Evolutionary conservation across 1,140 invertebrate genomes (phyloP).

Genomic region (Holotrichia oblita): DNA sequence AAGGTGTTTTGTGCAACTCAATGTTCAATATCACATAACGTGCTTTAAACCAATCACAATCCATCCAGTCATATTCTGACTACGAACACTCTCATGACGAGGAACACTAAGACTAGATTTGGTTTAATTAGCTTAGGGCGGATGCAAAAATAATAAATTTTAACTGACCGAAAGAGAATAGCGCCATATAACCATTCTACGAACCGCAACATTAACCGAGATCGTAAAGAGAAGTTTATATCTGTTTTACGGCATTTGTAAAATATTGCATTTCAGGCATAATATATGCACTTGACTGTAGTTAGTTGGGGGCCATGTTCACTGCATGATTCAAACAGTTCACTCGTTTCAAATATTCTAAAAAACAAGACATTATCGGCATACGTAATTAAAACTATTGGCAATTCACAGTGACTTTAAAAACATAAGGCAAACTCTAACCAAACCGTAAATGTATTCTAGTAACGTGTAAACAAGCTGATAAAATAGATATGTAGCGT

Average conservation of each 20-base stretch:
- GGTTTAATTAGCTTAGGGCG: constrained; percentile 58
- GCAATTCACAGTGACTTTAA: no score
- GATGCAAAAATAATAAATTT: constrained; percentile 62
- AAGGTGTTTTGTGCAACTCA: no score
- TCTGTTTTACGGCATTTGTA: constrained; percentile 62
- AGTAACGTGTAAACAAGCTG: no score
- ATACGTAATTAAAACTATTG: not conserved
- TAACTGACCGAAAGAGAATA: constrained; percentile 59
- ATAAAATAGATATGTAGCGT: no score
- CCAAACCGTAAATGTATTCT: no score
- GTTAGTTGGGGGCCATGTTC: constrained; percentile 37
- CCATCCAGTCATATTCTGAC: not conserved
- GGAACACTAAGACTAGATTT: constrained; percentile 43
- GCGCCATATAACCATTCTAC: constrained; percentile 54
- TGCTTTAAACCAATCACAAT: not conserved
- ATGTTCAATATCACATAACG: no score
- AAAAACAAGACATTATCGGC: not conserved
- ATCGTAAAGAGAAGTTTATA: constrained; percentile 62
- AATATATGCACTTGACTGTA: constrained; percentile 61
- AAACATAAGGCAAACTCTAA: no score
- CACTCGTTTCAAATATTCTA: not conserved
- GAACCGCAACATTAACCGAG: constrained; percentile 61
- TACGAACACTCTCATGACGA: not conserved
- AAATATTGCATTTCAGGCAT: constrained; percentile 62
- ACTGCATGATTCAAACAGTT: constrained; percentile 29